These are phyloP conservation scores for Agrotis ipsilon DNA, from an alignment of 2,888 invertebrate genomes.

Conservation along the genomic window DNA sequence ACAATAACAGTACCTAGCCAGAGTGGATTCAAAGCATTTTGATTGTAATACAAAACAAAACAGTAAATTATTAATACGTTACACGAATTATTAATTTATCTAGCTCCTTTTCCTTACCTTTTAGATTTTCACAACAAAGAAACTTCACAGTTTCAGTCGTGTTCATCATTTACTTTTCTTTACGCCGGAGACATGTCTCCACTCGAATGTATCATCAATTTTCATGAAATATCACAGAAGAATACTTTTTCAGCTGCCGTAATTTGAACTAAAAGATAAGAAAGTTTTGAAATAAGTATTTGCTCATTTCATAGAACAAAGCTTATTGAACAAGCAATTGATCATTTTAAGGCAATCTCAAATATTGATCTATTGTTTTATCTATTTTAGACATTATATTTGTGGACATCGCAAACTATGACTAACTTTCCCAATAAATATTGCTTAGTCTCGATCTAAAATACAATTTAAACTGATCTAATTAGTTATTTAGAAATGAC, in stretches of 20 bases:
- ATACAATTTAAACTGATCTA: background rate
- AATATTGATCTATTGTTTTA: slow-evolving; percentile 54
- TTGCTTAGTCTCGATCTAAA: slow-evolving; percentile 8
- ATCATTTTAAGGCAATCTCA: slow-evolving; percentile 45
- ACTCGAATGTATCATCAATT: slow-evolving; percentile 50
- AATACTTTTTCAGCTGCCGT: slow-evolving; percentile 42
- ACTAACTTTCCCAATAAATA: slow-evolving; percentile 54
- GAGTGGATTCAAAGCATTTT: slow-evolving; percentile 39
- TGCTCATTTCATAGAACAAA: slow-evolving; percentile 47
- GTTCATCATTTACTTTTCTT: slow-evolving; percentile 39
- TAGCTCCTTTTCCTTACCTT: slow-evolving; percentile 14
- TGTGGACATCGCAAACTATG: slow-evolving; percentile 37
- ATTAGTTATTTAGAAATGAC: slow-evolving; percentile 28
- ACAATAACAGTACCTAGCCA: slow-evolving; percentile 24
- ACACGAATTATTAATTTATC: slow-evolving; percentile 31
- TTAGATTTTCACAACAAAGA: slow-evolving; percentile 21
- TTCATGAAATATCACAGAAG: slow-evolving; percentile 51
- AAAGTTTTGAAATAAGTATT: slow-evolving; percentile 56
- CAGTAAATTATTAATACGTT: slow-evolving; percentile 35
- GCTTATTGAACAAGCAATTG: slow-evolving; percentile 54
- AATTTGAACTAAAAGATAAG: slow-evolving; percentile 52
- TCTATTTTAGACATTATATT: slow-evolving; percentile 45
- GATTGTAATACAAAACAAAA: slow-evolving; percentile 21
- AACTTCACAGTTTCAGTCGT: slow-evolving; percentile 23
- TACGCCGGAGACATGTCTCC: slow-evolving; percentile 33